phyloP scores from a whole-genome alignment of 2,888 invertebrate species.

The Eilema griseolum region DNA sequence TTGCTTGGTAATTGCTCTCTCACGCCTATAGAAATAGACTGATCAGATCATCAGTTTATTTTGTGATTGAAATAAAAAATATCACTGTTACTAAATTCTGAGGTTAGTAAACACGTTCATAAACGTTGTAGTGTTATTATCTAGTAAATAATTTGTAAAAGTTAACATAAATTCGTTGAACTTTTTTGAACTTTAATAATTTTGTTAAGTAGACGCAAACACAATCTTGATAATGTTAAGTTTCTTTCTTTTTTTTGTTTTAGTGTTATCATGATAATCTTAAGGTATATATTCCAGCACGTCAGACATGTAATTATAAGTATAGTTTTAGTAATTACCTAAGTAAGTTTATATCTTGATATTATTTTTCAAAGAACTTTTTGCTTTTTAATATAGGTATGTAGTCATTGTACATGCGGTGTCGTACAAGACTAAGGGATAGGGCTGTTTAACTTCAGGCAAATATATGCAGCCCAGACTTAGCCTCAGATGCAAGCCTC shows the following conservation, averaged over 20 bases:
- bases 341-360: not conserved
- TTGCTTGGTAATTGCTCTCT: constrained; percentile 11
- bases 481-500: too few species aligned
- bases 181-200: not conserved
- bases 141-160: not conserved
- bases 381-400: not conserved
- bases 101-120: not conserved
- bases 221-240: not conserved
- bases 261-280: not conserved
- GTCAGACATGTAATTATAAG: not conserved
- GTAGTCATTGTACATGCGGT: too few species aligned
- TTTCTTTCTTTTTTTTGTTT: not conserved
- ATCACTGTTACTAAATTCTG: not conserved
- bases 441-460: too few species aligned
- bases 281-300: not conserved
- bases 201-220: not conserved
- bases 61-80: constrained; percentile 4
- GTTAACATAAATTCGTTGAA: not conserved
- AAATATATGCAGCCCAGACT: too few species aligned
- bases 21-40: not conserved
- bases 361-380: too few species aligned
- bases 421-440: too few species aligned
- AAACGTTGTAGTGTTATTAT: not conserved
- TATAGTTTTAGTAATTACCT: not conserved
- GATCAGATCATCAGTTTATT: constrained; percentile 2